phyloP scores from a whole-genome alignment of 2,888 invertebrate species.

The Tryphoninae sp. region DNA sequence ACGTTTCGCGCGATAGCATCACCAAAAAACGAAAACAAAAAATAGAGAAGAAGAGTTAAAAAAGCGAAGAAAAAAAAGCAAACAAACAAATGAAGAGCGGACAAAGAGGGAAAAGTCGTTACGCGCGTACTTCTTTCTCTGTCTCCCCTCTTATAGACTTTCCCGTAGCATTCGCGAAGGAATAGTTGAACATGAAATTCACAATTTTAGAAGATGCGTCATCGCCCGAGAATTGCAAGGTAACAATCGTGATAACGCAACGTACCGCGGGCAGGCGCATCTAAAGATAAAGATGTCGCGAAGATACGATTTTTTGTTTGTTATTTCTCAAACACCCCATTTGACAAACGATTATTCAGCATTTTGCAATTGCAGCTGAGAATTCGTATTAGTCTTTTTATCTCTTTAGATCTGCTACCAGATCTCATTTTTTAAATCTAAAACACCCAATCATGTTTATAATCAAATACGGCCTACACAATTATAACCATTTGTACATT shows the following conservation, averaged over 20 bases:
- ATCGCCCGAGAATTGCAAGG: conserved; percentile 28
- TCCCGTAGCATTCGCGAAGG: conserved; percentile 5
- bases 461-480: background rate
- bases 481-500: conserved; percentile 9
- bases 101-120: conserved; percentile 6
- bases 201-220: conserved; percentile 31
- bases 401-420: background rate
- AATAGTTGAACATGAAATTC: conserved; percentile 12
- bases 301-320: conserved; percentile 15
- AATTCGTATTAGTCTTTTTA: background rate
- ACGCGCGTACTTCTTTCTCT: conserved; percentile 5
- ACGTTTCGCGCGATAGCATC: conserved; percentile 49
- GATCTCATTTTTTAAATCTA: background rate
- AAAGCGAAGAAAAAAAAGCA: conserved; percentile 10
- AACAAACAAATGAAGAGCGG: background rate
- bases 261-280: conserved; percentile 13
- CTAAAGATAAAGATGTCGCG: conserved; percentile 14
- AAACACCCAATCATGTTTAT: background rate
- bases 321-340: background rate
- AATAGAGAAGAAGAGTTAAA: background rate
- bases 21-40: conserved; percentile 14
- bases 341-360: conserved; percentile 40
- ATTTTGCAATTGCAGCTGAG: conserved; percentile 9
- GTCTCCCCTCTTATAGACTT: conserved; percentile 12
- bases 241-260: conserved; percentile 37